Conservation (phyloP, 2,888 invertebrate species). For the Phlogophora meticulosa region DNA sequence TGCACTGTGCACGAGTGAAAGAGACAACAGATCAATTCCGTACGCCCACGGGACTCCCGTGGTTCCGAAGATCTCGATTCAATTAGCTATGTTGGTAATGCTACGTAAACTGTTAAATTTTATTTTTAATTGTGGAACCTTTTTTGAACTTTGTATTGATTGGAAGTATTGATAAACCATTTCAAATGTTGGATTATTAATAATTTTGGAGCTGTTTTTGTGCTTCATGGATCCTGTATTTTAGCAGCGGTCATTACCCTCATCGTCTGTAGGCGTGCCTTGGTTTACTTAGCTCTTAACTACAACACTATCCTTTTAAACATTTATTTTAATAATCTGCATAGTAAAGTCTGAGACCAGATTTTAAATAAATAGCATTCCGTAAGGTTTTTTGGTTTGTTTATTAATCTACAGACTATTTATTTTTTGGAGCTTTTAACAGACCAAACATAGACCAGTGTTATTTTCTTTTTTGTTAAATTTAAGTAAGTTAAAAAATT, state of each 20-base stretch:
- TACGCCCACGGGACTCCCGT: conserved; percentile 82
- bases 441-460: background rate
- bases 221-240: background rate
- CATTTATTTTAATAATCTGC: conserved; percentile 29
- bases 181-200: background rate
- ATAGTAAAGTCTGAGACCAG: background rate
- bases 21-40: conserved; percentile 70
- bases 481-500: background rate
- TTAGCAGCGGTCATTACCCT: background rate
- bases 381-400: background rate
- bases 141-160: conserved; percentile 42
- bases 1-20: conserved; percentile 59
- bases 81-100: conserved; percentile 80
- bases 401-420: conserved; percentile 1
- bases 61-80: conserved; percentile 81
- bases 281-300: conserved; percentile 22
- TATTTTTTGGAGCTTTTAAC: background rate
- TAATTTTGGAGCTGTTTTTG: background rate
- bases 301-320: conserved; percentile 39
- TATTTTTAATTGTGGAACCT: conserved; percentile 32
- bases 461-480: no score
- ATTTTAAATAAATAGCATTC: conserved; percentile 13
- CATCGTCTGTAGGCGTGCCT: background rate
- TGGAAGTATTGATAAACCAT: conserved; percentile 23
- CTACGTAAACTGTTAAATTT: conserved; percentile 59